Conservation (phyloP, 30 jellyfish, hydroid and myxozoan species). For the Cassiopea xamachana region DNA sequence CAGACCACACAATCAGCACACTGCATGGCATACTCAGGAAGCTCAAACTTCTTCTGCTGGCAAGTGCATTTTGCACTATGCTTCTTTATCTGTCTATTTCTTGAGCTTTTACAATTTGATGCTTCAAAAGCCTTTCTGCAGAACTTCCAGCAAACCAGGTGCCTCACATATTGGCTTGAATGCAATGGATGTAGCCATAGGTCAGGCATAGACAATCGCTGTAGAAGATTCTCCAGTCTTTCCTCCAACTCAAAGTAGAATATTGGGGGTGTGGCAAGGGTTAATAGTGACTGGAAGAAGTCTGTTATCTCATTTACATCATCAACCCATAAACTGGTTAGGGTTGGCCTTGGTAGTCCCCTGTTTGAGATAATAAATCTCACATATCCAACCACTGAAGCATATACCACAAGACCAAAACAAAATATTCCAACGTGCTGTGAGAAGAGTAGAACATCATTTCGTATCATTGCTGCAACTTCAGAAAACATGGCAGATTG, state of each 20-base stretch:
- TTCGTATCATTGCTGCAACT: conserved; percentile 87
- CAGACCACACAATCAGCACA: conserved; percentile 81
- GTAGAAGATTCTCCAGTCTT: conserved; percentile 81
- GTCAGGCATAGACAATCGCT: conserved; percentile 81
- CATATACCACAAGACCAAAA: conserved; percentile 82
- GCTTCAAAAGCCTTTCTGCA: conserved; percentile 27
- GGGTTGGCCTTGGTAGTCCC: conserved; percentile 53
- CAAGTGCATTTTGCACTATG: conserved; percentile 19
- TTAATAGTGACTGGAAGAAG: conserved; percentile 57
- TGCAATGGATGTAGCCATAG: conserved; percentile 89
- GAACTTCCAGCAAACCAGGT: conserved; percentile 71
- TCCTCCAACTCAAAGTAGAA: conserved; percentile 78
- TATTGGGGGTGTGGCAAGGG: conserved; percentile 77
- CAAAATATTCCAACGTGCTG: conserved; percentile 78
- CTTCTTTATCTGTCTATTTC: background rate
- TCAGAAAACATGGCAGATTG: conserved; percentile 92
- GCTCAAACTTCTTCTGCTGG: conserved; percentile 1
- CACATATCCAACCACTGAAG: conserved; percentile 78
- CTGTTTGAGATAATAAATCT: conserved; percentile 61
- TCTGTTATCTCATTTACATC: conserved; percentile 82
- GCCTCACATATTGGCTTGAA: conserved; percentile 75
- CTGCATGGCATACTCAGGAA: conserved; percentile 39
- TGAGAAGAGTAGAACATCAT: conserved; percentile 80
- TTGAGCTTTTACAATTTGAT: conserved; percentile 5
- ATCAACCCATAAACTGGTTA: conserved; percentile 49